phyloP scores from a whole-genome alignment of 2,888 invertebrate genomes.

The Acanthopleura granulata region DNA sequence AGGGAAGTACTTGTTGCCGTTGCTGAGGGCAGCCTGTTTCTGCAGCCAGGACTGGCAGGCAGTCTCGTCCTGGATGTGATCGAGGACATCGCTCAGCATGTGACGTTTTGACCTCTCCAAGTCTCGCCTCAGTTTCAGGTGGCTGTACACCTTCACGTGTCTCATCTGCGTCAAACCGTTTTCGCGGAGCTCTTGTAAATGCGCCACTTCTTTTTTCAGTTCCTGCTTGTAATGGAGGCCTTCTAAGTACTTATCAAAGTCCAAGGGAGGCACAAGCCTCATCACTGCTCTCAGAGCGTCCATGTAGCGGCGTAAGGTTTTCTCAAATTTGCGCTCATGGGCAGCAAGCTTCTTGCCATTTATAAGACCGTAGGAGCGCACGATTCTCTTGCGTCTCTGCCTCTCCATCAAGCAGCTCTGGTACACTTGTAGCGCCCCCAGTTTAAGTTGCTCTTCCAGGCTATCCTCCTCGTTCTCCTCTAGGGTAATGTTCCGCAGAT shows the following conservation, averaged over 20 bases:
- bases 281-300: constrained; percentile 80
- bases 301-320: constrained; percentile 64
- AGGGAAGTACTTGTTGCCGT: constrained; percentile 38
- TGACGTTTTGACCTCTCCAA: constrained; percentile 72
- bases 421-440: constrained; percentile 79
- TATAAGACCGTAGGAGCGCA: constrained; percentile 85
- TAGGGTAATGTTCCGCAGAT: constrained; percentile 73
- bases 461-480: constrained; percentile 70
- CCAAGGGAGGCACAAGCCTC: constrained; percentile 80
- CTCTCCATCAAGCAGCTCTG: constrained; percentile 83
- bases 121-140: constrained; percentile 76
- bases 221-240: constrained; percentile 80
- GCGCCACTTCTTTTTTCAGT: constrained; percentile 73
- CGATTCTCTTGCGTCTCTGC: constrained; percentile 78
- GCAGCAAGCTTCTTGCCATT: constrained; percentile 76
- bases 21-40: constrained; percentile 55
- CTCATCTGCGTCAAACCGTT: constrained; percentile 80
- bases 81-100: constrained; percentile 57
- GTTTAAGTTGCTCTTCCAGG: constrained; percentile 56
- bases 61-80: constrained; percentile 61
- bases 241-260: constrained; percentile 84
- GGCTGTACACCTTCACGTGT: constrained; percentile 77
- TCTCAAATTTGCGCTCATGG: constrained; percentile 80
- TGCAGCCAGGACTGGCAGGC: constrained; percentile 63
- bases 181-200: constrained; percentile 75